Evolutionary conservation across 2,888 invertebrate genomes (phyloP), one percentile per base, ranked within the genome.

Genomic region (Myopa testacea): DNA sequence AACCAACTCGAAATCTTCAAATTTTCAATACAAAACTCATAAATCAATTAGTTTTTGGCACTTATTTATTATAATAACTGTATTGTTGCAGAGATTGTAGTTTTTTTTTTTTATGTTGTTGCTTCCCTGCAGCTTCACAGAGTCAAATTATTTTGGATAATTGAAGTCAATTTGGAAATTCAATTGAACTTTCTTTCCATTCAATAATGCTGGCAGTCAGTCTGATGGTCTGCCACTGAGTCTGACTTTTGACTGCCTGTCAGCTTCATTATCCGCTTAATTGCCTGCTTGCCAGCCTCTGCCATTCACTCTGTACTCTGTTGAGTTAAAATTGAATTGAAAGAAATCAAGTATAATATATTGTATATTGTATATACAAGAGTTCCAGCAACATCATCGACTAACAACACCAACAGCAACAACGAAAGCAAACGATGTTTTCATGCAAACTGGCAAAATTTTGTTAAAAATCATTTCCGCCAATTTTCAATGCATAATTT

Each of bases 31-130:
- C 12, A 80, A 78, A 78, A 78, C 75, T 71, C 80, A 79, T 80
- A 80, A 80, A 80, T 80, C 81, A 80, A 80, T 81, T 80, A 80
- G 78, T 80, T 78, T 65, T 78, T 79, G 80, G 79, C 80, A 79
- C 58, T 68, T 26, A 55, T 58, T 73, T 40, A 73, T 62, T 73
- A 19, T 37, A 37, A 4, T 68, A 26, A n/a, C n/a, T 40, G 55
- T 34, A 38, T 58, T 63, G 34, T 63, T 63, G 16, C 67, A 26
- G 14, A 26, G 6, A 19, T 67, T 1, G 1, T 40, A 60, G 19
- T 72, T 60, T 4, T 52, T 52, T 1, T 1, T 34, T 52, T 52
- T 1, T 1, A 14, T 55, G 16, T 37, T 37, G 40, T 38, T 37
- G 14, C 6, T 58, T 34, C n/a, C 40, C 45, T 68, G 67, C 26